These are phyloP conservation scores for Rotaria sp. DNA, from an alignment of 2,888 invertebrate genomes.

Conservation along the genomic window DNA sequence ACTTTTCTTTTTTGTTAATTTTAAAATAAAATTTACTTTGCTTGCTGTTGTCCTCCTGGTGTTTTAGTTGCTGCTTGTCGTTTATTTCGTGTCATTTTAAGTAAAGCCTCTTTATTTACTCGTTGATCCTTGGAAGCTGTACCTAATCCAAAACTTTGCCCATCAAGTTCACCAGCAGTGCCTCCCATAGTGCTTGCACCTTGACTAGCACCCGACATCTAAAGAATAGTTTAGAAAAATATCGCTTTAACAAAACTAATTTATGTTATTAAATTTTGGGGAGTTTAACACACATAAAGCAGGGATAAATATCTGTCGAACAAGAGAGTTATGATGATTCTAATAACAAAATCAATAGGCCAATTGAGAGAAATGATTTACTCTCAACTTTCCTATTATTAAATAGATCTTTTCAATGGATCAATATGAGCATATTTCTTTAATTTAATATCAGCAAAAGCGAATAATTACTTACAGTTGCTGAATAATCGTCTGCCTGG, in stretches of 20 bases:
- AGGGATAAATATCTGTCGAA: too few species aligned
- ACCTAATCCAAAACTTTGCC: conserved; percentile 51
- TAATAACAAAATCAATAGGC: too few species aligned
- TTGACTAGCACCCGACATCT: not conserved
- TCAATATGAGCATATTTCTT: too few species aligned
- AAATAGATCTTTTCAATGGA: too few species aligned
- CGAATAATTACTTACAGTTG: not conserved
- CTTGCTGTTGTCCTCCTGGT: conserved; percentile 11
- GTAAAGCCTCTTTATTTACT: conserved; percentile 38
- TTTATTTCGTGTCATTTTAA: conserved; percentile 40
- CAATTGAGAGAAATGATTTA: too few species aligned
- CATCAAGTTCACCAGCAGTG: conserved; percentile 53
- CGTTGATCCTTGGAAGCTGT: conserved; percentile 44
- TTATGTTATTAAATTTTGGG: too few species aligned
- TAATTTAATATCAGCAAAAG: not conserved
- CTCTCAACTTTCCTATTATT: too few species aligned
- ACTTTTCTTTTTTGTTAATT: not conserved
- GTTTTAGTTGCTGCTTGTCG: conserved; percentile 15
- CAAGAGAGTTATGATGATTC: too few species aligned
- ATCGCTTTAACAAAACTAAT: too few species aligned
- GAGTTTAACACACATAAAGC: too few species aligned
- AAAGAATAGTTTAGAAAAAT: not conserved
- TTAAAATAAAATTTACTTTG: not conserved
- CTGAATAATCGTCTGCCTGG: not conserved
- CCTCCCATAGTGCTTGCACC: conserved; percentile 46